Percentiles rank a stretch among this genome's conserved stretches.
These are phyloP conservation scores for Brassicogethes aeneus DNA, from an alignment of 2,888 invertebrate genomes.

Conservation along the genomic window DNA sequence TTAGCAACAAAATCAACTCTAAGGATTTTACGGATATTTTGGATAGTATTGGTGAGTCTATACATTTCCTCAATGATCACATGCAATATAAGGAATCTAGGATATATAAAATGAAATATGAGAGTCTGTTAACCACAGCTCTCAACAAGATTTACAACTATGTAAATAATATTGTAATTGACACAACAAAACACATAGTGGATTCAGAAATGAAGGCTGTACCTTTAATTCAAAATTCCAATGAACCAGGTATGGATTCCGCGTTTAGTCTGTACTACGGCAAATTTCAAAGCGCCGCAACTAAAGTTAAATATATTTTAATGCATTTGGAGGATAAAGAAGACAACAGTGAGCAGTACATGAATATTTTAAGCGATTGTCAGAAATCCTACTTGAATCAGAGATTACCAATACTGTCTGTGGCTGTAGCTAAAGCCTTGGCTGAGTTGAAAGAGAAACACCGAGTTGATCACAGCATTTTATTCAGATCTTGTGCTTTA, in stretches of 20 bases:
- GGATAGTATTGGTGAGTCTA: slow-evolving; percentile 76
- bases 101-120: slow-evolving; percentile 73
- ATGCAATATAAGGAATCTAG: slow-evolving; percentile 77
- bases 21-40: slow-evolving; percentile 76
- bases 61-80: slow-evolving; percentile 70
- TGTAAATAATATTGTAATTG: slow-evolving; percentile 65
- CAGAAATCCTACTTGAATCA: slow-evolving; percentile 76
- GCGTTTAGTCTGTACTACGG: slow-evolving; percentile 86
- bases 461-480: slow-evolving; percentile 69
- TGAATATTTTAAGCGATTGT: slow-evolving; percentile 65
- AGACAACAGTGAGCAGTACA: slow-evolving; percentile 64
- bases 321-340: slow-evolving; percentile 72
- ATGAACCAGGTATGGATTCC: slow-evolving; percentile 45
- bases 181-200: slow-evolving; percentile 68
- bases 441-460: slow-evolving; percentile 53
- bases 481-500: slow-evolving; percentile 80
- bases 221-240: slow-evolving; percentile 22
- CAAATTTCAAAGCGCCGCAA: slow-evolving; percentile 88
- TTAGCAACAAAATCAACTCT: slow-evolving; percentile 41
- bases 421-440: slow-evolving; percentile 62
- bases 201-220: slow-evolving; percentile 34
- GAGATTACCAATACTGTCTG: slow-evolving; percentile 55
- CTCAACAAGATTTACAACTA: slow-evolving; percentile 72
- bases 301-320: slow-evolving; percentile 72
- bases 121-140: slow-evolving; percentile 74